Evolutionary conservation across 2,888 invertebrate species (phyloP).

Genomic region (Stratiomys singularior): DNA sequence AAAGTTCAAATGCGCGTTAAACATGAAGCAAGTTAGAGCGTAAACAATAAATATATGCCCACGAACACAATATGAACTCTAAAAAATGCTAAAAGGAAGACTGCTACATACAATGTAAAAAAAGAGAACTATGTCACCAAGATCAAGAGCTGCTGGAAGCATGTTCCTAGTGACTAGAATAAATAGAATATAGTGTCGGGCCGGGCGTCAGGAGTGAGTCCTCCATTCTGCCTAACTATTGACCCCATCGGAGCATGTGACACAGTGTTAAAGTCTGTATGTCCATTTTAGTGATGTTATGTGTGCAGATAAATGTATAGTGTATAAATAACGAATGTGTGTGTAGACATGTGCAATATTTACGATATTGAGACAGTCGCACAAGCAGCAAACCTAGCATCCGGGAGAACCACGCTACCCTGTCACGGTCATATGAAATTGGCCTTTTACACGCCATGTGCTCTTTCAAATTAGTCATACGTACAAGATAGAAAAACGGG

Average conservation of each 20-base stretch:
- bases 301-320: background rate
- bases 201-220: background rate
- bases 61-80: background rate
- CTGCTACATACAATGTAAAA: background rate
- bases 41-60: background rate
- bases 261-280: background rate
- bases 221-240: background rate
- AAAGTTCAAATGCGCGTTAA: conserved; percentile 8
- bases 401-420: background rate
- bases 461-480: background rate
- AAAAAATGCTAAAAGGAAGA: background rate
- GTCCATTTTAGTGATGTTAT: background rate
- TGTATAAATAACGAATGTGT: background rate
- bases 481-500: no score
- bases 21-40: background rate
- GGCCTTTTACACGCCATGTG: conserved; percentile 14
- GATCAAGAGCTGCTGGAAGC: conserved; percentile 29
- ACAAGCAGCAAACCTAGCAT: background rate
- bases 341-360: conserved; percentile 6
- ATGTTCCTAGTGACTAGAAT: background rate
- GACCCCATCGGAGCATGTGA: conserved; percentile 20
- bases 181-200: background rate
- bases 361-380: conserved; percentile 8
- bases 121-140: conserved; percentile 33
- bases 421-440: conserved; percentile 1